Evolutionary conservation across 2,888 invertebrate genomes (phyloP).

Genomic region (Neocrepidodera transversa): DNA sequence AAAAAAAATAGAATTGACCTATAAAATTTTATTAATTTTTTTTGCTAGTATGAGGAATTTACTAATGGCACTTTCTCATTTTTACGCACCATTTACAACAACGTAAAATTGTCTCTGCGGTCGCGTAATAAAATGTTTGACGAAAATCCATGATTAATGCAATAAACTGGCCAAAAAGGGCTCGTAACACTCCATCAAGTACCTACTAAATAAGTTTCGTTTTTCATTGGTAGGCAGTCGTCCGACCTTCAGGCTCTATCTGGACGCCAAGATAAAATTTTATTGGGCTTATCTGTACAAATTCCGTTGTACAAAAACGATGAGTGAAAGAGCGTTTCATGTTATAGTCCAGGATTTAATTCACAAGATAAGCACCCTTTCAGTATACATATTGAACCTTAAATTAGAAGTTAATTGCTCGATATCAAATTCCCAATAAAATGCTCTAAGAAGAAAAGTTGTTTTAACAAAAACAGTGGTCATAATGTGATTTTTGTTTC

Average conservation of each 20-base stretch:
- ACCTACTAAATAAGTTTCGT: slow-evolving; percentile 25
- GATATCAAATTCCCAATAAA: not conserved
- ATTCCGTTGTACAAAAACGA: slow-evolving; percentile 21
- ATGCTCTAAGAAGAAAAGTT: slow-evolving; percentile 7
- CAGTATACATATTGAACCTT: no score
- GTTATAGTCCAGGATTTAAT: not conserved
- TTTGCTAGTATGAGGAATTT: no score
- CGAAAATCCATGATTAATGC: slow-evolving; percentile 26
- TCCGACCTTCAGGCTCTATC: slow-evolving; percentile 19
- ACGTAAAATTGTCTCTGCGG: slow-evolving; percentile 16
- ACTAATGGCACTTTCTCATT: slow-evolving; percentile 1
- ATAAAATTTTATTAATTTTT: no score
- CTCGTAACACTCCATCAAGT: slow-evolving; percentile 28
- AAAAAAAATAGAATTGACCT: no score
- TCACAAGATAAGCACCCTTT: no score
- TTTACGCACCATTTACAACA: slow-evolving; percentile 18
- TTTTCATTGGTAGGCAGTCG: not conserved
- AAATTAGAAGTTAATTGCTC: no score
- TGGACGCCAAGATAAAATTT: slow-evolving; percentile 30
- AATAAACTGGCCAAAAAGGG: slow-evolving; percentile 23
- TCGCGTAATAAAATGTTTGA: slow-evolving; percentile 17
- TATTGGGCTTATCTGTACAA: slow-evolving; percentile 30
- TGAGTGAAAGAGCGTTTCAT: slow-evolving; percentile 2
- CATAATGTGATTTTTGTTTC: slow-evolving; percentile 13
- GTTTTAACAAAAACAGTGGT: slow-evolving; percentile 1